phyloP scores from a whole-genome alignment of 2,888 invertebrate genomes.

The Orthosia incerta region DNA sequence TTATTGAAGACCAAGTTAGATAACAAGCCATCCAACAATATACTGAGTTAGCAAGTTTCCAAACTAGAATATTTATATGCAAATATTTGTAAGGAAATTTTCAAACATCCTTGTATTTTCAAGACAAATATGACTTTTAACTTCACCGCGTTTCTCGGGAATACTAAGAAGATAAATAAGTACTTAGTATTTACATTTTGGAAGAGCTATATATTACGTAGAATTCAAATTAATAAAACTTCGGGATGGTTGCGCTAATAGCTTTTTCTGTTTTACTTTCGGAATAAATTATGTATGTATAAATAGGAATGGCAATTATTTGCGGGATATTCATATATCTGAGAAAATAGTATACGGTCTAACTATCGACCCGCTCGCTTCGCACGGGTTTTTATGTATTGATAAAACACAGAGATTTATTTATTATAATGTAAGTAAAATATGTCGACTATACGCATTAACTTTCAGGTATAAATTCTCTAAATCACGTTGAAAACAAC shows the following conservation, averaged over 20 bases:
- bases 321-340: constrained; percentile 10
- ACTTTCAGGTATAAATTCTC: no score
- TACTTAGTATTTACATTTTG: constrained; percentile 16
- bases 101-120: constrained; percentile 49
- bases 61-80: constrained; percentile 69
- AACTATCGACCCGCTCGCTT: neutral
- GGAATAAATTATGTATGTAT: constrained; percentile 14
- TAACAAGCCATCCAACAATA: constrained; percentile 41
- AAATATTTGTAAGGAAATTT: constrained; percentile 62
- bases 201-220: constrained; percentile 9
- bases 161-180: constrained; percentile 18
- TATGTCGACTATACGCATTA: no score
- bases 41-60: constrained; percentile 37
- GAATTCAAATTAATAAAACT: constrained; percentile 40
- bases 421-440: neutral
- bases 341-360: neutral
- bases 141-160: constrained; percentile 18
- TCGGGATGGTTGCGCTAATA: constrained; percentile 12
- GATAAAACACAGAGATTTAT: neutral
- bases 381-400: neutral
- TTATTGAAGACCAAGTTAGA: constrained; percentile 40
- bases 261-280: constrained; percentile 7
- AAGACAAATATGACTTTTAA: constrained; percentile 59
- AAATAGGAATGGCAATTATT: constrained; percentile 21
- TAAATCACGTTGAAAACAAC: no score